Percentiles rank a stretch among this genome's conserved stretches.
These are phyloP conservation scores for Catostomus latipinnis DNA, from an alignment of 2,797 vertebrate species.

Conservation along the genomic window DNA sequence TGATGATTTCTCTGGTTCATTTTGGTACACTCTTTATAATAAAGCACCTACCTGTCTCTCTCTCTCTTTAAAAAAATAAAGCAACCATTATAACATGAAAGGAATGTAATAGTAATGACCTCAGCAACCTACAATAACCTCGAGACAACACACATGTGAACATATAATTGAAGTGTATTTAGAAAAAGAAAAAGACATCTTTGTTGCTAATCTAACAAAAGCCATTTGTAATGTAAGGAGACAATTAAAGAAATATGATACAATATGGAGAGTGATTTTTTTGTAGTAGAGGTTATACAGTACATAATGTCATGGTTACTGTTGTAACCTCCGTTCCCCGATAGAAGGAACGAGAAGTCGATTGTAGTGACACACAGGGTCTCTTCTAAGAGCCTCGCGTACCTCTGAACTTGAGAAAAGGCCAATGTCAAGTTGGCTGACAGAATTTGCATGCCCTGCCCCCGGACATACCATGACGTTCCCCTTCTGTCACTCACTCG, in stretches of 20 bases:
- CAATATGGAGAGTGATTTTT: too few relatives aligned
- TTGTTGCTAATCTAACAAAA: not conserved
- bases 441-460: too few relatives aligned
- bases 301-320: too few relatives aligned
- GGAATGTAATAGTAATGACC: not conserved
- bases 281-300: too few relatives aligned
- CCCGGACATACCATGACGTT: too few relatives aligned
- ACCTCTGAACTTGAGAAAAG: too few relatives aligned
- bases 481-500: too few relatives aligned
- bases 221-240: not conserved
- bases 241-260: not conserved
- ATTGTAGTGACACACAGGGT: too few relatives aligned
- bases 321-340: too few relatives aligned
- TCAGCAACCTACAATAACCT: not conserved
- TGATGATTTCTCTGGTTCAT: not conserved
- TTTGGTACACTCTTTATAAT: not conserved
- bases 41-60: not conserved
- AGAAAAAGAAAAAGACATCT: not conserved
- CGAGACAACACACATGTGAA: not conserved
- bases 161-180: not conserved
- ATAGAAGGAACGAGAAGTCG: too few relatives aligned
- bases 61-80: not conserved
- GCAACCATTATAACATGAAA: not conserved
- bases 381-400: too few relatives aligned
- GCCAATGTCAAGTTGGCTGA: too few relatives aligned